Base-by-base conservation (phyloP, 2,888 invertebrate species). In the Calameuta pallipes region DNA sequence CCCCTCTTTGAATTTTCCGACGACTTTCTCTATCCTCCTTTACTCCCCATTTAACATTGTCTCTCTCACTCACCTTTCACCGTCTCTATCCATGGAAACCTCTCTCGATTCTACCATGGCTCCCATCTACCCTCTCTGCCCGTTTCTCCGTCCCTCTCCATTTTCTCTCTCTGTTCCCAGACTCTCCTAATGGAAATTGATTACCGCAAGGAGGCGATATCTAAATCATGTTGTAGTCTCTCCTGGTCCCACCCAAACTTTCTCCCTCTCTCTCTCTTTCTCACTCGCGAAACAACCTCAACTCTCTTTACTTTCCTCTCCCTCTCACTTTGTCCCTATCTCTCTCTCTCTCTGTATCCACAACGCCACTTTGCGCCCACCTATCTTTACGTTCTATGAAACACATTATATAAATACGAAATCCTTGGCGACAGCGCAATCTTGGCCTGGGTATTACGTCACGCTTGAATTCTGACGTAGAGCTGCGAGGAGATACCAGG, bases 181-280 rank as follows among this genome's bases (percentile, higher is more conserved):
- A 83, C 84, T 83, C 80, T 81, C 84, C 85, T 89, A 89, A 89
- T 89, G 89, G 85, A 87, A 90, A 89, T 90, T 89, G 88, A 90
- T 90, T 90, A 88, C 88, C 85, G 75, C 83, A 83, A 87, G 86
- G 85, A 88, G 85, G 84, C 87, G 87, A 88, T 89, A 89, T 88
- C 88, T 90, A 88, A 89, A 89, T 89, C 87, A 89, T 88, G 87
- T 84, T 82, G 82, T 82, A 84, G 84, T 83, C 84, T 84, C 84
- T 73, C 79, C n/a, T 69, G 35, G 68, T 33, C 11, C 31, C 76
- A n/a, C 78, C 73, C 23, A 35, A 70, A 68, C 75, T 75, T 76
- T 75, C 34, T 85, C 82, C 82, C 80, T 82, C 80, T 81, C 74
- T 9, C 74, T 78, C 75, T 76, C 78, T 76, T 76, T 77, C 81